These are phyloP conservation scores for Podarcis raffonei DNA, from an alignment of 2,113 vertebrate genomes.

Conservation along the genomic window DNA sequence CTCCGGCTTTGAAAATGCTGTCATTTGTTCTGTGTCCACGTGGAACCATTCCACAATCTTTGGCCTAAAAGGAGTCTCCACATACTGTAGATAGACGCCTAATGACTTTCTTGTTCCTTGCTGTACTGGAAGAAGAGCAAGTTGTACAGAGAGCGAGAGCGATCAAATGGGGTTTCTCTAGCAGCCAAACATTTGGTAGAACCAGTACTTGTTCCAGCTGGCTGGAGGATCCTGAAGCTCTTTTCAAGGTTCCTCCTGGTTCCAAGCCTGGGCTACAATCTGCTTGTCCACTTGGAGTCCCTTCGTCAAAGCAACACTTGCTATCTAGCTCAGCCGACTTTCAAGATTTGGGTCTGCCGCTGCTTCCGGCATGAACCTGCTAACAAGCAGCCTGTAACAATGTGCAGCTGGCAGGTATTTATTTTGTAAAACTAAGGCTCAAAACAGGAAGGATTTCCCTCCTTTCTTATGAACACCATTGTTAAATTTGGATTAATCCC, in stretches of 20 bases:
- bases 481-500: slow-evolving; percentile 68
- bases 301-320: slow-evolving; percentile 61
- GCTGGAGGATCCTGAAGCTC: background rate
- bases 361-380: slow-evolving; percentile 47
- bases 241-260: background rate
- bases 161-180: background rate
- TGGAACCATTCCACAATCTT: slow-evolving; percentile 44
- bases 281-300: slow-evolving; percentile 43
- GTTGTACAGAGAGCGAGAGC: background rate
- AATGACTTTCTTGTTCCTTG: too few species aligned
- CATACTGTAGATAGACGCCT: too few species aligned
- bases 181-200: background rate
- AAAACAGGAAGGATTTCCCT: slow-evolving; percentile 44
- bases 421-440: slow-evolving; percentile 61
- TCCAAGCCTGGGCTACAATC: slow-evolving; percentile 38
- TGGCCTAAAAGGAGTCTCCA: background rate
- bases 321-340: slow-evolving; percentile 57
- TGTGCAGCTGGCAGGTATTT: slow-evolving; percentile 55
- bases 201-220: background rate
- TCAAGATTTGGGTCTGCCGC: slow-evolving; percentile 50
- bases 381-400: slow-evolving; percentile 60
- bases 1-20: slow-evolving; percentile 46
- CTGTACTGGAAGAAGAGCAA: background rate
- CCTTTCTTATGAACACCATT: slow-evolving; percentile 59
- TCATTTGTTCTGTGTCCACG: slow-evolving; percentile 48